Base-by-base conservation (phyloP, 2,113 vertebrate genomes). In the Scatophagus argus region DNA sequence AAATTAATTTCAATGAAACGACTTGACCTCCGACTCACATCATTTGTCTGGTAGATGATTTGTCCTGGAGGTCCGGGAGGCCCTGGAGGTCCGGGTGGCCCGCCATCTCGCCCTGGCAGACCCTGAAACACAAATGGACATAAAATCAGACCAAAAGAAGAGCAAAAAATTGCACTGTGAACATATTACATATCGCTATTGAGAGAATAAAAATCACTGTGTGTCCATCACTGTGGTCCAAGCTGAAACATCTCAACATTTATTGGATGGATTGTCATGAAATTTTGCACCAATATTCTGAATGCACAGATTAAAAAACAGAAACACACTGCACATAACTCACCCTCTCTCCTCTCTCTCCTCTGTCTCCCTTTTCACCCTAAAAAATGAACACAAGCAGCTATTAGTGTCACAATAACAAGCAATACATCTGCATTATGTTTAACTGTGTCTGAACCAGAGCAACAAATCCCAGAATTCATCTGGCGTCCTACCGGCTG, bases 331-430 rank as follows among this genome's bases (percentile, higher is more conserved):
- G 13, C 6, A 29, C n/a, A 9, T 5, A 14, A 72, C 96, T 94
- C 74, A 98, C 97, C 85, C 80, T 93, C 60, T 96, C 93, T 0
- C 97, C 98, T 0, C 63, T 91, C 23, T 65, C 82, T 55, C 98
- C 98, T 60, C 70, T 87, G 2, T 96, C 94, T 75, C 98, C 98
- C 74, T 95, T 97, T n/a, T 84, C 78, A 51, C 98, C 98, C 98
- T 99, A 41, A 77, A 88, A 23, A 84, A 74, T 46, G 1, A 91
- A 59, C 17, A 74, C 31, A 58, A 64, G 19, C 6, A 38, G 2
- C 12, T 51, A 17, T 56, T 6, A 62, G 3, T 21, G 27, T 4
- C 25, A 34, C 13, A 29, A 77, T 71, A 34, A 34, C 12, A 34
- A 32, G 17, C 19, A n/a, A 1, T 38, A 43, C 5, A 56, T 32